Evolutionary conservation across 2,113 vertebrate genomes (phyloP), one percentile per base, ranked within the genome.

Genomic region (Dromaius novaehollandiae): DNA sequence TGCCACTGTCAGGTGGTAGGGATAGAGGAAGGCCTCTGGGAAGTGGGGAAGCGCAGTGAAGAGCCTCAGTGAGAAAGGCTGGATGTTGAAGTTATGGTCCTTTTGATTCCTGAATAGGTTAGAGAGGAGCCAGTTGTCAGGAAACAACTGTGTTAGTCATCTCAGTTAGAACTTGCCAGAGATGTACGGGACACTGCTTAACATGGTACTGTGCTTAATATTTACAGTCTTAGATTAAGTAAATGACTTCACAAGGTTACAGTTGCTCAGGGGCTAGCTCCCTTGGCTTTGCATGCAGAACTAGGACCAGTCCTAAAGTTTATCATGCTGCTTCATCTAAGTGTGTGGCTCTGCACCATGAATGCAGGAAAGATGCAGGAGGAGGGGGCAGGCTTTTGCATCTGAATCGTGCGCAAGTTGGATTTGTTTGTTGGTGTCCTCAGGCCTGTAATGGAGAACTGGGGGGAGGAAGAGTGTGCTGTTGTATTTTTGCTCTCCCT

Each of bases 181-280:
- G 25, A 1, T 61, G 17, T 7, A 3, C 19, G 26, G n/a, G 44
- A 42, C 64, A 53, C 61, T 51, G 32, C n/a, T 85, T 32, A 2
- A 40, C 7, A 0, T 7, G 3, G 40, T 38, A 16, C 4, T 0
- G 1, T 36, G 32, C 20, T 53, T 48, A 32, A 26, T 5, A 6
- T 9, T 36, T 46, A 44, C 50, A 26, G 55, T 20, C 90, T 9
- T 18, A 42, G 44, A n/a, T n/a, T 55, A 25, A 56, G 60, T 11
- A 13, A 26, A 2, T 58, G 32, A 25, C 42, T 19, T 77, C 15
- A 26, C 68, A 73, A 51, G 90, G 80, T 22, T 75, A 71, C 22
- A 26, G 14, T 38, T 88, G 36, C 15, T 36, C 51, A 60, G 36
- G 64, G 14, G 2, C 1, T 61, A 44, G 18, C 25, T 73, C 30